Evolutionary conservation across 2,797 vertebrate genomes (phyloP), one percentile per base, ranked within the genome.

Genomic region (Synaphobranchus kaupii): DNA sequence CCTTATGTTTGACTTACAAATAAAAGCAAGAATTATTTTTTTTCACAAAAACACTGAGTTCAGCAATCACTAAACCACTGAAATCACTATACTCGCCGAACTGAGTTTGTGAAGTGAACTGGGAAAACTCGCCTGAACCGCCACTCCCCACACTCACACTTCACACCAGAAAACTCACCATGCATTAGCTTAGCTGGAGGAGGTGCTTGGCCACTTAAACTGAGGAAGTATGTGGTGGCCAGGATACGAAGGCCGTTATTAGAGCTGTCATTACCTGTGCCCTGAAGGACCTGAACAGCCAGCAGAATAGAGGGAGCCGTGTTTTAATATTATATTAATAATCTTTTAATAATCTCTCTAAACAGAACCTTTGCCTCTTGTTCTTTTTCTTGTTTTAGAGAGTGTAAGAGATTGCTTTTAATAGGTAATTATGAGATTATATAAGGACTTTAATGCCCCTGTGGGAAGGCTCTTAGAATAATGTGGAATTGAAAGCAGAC

Each of bases 351-450:
- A 66, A 66, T 66, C 63, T 66, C 63, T 47, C 78, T n/a, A 10
- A 15, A 78, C 39, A 47, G 17, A 17, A n/a, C 39, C 73, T 78
- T 78, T 47, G 39, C 39, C 73, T 78, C 4, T 22, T 17, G 13
- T 47, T 10, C 5, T 48, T 48, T n/a, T 81, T 48, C 10, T 81
- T 48, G 22, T 25, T 81, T 81, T 50, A 50, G 20, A n/a, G 4
- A 20, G 78, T 81, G 78, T 81, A 50, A 12, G 50, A 47, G 78
- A 50, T 81, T 48, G 78, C 50, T 81, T 81, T 81, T 25, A 25
- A 50, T 44, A 50, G 1, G 78, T 81, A 81, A 81, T 81, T 81
- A 50, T 25, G 44, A n/a, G 44, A 81, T 81, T 48, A 25, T 48
- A 10, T 48, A 50, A 81, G 44, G 47, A 50, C 78, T 25, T 44